A percentile compares a stretch with the other conserved stretches of the same genome.
Evolutionary conservation across 1,140 invertebrate species (phyloP).

Genomic region (Grapholita molesta): DNA sequence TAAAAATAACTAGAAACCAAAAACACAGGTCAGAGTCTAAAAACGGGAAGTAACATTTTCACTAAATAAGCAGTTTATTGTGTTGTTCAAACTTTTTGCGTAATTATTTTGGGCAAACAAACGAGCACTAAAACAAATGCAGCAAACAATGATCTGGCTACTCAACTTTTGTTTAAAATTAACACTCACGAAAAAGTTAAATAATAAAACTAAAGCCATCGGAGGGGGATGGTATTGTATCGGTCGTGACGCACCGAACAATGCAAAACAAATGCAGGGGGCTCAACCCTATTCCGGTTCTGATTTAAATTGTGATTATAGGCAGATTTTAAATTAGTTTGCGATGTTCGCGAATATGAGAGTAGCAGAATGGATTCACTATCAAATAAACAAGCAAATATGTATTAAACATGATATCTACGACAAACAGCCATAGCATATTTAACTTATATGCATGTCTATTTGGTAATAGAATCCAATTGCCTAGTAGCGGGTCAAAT

Average conservation of each 20-base stretch:
- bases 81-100: no score
- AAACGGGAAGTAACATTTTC: no score
- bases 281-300: constrained; percentile 37
- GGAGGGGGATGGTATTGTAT: constrained; percentile 26
- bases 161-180: constrained; percentile 10
- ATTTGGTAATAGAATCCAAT: background rate
- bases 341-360: background rate
- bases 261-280: constrained; percentile 28
- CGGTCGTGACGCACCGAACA: constrained; percentile 33
- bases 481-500: background rate
- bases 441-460: background rate
- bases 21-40: background rate
- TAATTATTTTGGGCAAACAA: background rate
- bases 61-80: no score
- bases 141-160: background rate
- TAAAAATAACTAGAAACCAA: no score
- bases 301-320: constrained; percentile 27
- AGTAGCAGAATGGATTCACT: background rate
- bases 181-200: constrained; percentile 5
- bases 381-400: background rate
- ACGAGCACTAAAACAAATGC: background rate
- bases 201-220: constrained; percentile 1
- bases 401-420: no score
- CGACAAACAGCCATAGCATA: background rate
- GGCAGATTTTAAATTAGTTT: constrained; percentile 4